Base-by-base conservation (phyloP, 2,797 vertebrate species). In the Ambastaia sidthimunki region DNA sequence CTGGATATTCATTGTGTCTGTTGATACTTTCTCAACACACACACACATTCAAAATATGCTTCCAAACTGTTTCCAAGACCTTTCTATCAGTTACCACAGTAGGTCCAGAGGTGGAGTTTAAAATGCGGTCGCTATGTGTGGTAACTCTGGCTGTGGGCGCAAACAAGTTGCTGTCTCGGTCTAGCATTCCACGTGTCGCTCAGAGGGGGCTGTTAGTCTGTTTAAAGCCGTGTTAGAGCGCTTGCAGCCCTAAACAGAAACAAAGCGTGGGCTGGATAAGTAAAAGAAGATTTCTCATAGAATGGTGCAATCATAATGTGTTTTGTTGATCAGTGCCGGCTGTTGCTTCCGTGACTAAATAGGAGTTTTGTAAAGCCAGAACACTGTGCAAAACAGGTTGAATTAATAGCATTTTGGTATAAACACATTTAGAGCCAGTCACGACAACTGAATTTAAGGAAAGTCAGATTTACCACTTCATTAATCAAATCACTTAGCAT, bases 361-460 rank as follows among this genome's bases (percentile, higher is more conserved):
- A 65, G 66, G 68, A 25, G 44, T 76, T 74, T 82, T 34, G 48
- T 66, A 52, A 82, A 80, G 74, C 81, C 70, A 73, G 80, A 80
- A 41, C 37, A 3, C 11, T 47, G 21, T 52, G 47, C 68, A 76
- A 76, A 80, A 69, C 74, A 78, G 59, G 71, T 66, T 19, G 37
- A 63, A 80, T 78, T 75, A 72, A 71, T 75, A 34, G 57, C 69
- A 63, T 80, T 70, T 69, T 25, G 63, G 47, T 72, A 52, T 85
- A 80, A 85, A 82, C 79, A 80, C 1, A 7, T 23, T 41, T 18
- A 15, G 34, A 48, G 23, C 28, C 25, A n/a, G 34, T 77, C 59
- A 57, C 34, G 54, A 79, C 77, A 59, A 48, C 60, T 76, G 41
- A 70, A 67, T 80, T 69, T 82, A 71, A 73, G 74, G 74, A 72